Base-by-base conservation (phyloP, 1,140 invertebrate species). In the Hycleus phaleratus region DNA sequence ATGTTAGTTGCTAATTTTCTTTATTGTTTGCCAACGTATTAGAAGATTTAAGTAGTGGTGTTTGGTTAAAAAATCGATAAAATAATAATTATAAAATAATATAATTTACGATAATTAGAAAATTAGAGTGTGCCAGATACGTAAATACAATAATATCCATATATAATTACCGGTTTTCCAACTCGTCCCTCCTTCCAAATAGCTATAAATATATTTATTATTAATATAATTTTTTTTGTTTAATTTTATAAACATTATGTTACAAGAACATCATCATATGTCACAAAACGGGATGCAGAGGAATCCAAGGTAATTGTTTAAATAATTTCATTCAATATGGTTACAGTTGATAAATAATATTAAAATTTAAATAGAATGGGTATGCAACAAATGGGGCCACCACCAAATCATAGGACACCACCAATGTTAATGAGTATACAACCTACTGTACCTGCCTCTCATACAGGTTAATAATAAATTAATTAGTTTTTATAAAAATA, bases 21-120 rank as follows among this genome's bases (percentile, higher is more conserved):
- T 74, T 74, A 73, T 69, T 74, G 72, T 74, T 74, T 74, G 72
- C 71, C 72, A 74, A 74, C 70, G 69, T 71, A 70, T 69, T 68
- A 66, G 61, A 66, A 68, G 71, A 67, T 71, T 71, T 70, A 69
- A 73, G 70, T 73, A 71, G 72, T 73, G 72, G 72, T 73, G 72
- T 73, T 73, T 73, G 65, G 59, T 66, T 56, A 57, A 59, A 52
- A 64, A 50, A 49, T 60, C 49, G 18, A 48, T 48, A 32, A 54
- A 46, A 54, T 26, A 9, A 45, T 40, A 52, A 44, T 9, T 44
- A 18, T 8, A n/a, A 52, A 43, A 42, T 11, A 39, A 40, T 32
- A n/a, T 40, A 4, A 40, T 52, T 52, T n/a, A 12, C 11, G 43
- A n/a, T 26, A 24, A 3, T 6, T 46, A 26, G 10, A 9, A 46